A percentile compares a stretch with the other conserved stretches of the same genome.
These are phyloP conservation scores for Graphium colonna DNA, from an alignment of 2,888 invertebrate species.

Conservation along the genomic window DNA sequence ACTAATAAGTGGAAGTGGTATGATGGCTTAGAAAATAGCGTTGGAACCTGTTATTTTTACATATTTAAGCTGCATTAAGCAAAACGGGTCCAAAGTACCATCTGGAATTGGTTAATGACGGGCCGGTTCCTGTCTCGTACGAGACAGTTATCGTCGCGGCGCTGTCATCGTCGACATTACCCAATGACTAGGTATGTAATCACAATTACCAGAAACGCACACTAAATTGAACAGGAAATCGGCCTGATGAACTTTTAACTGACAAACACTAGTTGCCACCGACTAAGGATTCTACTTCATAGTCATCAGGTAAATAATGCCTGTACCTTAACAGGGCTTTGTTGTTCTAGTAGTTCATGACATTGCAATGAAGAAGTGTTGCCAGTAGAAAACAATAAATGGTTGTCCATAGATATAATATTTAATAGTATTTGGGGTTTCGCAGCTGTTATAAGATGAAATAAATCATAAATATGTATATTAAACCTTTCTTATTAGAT, in stretches of 20 bases:
- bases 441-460: too few species aligned
- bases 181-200: conserved; percentile 58
- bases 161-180: conserved; percentile 53
- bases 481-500: too few species aligned
- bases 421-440: too few species aligned
- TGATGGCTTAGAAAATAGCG: conserved; percentile 11
- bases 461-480: too few species aligned
- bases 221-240: conserved; percentile 55
- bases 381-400: too few species aligned
- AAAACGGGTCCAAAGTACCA: conserved; percentile 54
- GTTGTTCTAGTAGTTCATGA: too few species aligned
- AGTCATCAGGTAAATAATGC: background rate
- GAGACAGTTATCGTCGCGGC: conserved; percentile 58
- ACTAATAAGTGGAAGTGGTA: conserved; percentile 7
- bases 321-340: too few species aligned
- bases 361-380: too few species aligned
- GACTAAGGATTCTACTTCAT: background rate
- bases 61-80: conserved; percentile 33
- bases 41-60: conserved; percentile 25
- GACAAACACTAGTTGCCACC: background rate
- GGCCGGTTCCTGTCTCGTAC: conserved; percentile 59
- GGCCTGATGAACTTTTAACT: conserved; percentile 9
- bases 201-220: conserved; percentile 59
- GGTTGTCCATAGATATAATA: too few species aligned
- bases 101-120: conserved; percentile 69